Evolutionary conservation across 1,140 invertebrate genomes (phyloP), one percentile per base, ranked within the genome.

Genomic region (Drosophila equinoxialis): DNA sequence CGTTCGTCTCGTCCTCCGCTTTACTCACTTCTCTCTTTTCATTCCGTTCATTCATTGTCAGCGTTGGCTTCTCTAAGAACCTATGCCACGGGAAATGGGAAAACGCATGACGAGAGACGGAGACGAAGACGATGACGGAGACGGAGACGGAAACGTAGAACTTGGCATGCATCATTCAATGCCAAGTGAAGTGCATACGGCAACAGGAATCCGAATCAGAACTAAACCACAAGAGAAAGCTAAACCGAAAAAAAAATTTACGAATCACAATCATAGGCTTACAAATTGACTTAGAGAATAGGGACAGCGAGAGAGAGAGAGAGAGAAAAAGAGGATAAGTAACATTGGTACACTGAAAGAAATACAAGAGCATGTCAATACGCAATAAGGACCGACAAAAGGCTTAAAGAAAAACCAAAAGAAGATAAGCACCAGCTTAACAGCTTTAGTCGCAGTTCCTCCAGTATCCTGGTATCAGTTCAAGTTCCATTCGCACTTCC

Each of bases 61-160:
- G 66, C 55, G 54, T 70, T 61, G 63, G 62, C 59, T 62, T 76
- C 64, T 66, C 72, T 69, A 76, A 76, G 10, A 58, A 58, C 55
- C 26, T 69, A 60, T 66, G 42, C 65, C 61, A 45, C 30, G 30
- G 41, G 65, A 60, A 63, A 59, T 54, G 41, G 39, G 35, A 30
- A 30, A 23, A 23, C n/a, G 11, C 1, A 37, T 37, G 2, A 20
- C 4, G 35, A 30, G 30, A 30, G 10, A 33, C 6, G n/a, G 41
- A 30, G 14, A 30, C 30, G 41, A 20, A 14, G 14, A 17, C 6
- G 7, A 13, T 26, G 2, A 6, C 30, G 30, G 6, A 30, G 10
- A 33, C 10, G 20, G 54, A 30, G 26, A 30, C 30, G 54, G 30
- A 14, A 17, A 17, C 3, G 7, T 13, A 35, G 2, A 6, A 35